Base-by-base conservation (phyloP, 2,888 invertebrate species). In the Acleris cristana region DNA sequence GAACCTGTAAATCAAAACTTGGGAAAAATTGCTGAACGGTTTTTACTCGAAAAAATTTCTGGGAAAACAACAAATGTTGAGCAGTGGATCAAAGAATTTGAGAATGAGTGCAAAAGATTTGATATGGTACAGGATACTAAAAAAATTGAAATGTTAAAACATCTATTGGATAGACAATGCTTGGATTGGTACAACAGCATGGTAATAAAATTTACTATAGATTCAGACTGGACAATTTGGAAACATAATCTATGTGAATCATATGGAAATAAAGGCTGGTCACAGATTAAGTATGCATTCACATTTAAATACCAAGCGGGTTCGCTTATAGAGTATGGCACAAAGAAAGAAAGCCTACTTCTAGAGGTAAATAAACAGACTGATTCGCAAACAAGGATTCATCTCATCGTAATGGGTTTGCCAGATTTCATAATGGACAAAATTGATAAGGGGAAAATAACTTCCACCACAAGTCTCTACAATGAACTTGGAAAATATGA, bases 401-500 rank as follows among this genome's bases (percentile, higher is more conserved):
- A 71, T 59, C 65, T 72, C 18, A 67, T 72, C 53, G 72, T 57
- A 16, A 51, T 61, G 16, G 70, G 72, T 12, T 60, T 72, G 54
- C 72, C 72, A 44, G 68, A 61, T 12, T 59, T 30, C 51, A 58
- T 71, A 59, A 57, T 65, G 16, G 53, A 72, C n/a, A 72, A 65
- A 54, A 67, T 71, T 52, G 58, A 67, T 48, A 69, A 58, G 48
- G 69, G 57, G 64, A 34, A 34, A 3, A 19, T 69, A 23, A 59
- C 16, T 23, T 30, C 64, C 16, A 72, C 72, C n/a, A 45, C 56
- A 51, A 63, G 51, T 30, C 64, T 74, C 1, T 73, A 63, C 26
- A 74, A 72, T 69, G 70, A 73, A 64, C 52, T 73, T 26, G 61
- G 71, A 26, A 70, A 61, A 52, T 44, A 68, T 58, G 72, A 74